These are phyloP conservation scores for Oreamnos americanus DNA, from an alignment of 2,113 vertebrate genomes.

Conservation along the genomic window DNA sequence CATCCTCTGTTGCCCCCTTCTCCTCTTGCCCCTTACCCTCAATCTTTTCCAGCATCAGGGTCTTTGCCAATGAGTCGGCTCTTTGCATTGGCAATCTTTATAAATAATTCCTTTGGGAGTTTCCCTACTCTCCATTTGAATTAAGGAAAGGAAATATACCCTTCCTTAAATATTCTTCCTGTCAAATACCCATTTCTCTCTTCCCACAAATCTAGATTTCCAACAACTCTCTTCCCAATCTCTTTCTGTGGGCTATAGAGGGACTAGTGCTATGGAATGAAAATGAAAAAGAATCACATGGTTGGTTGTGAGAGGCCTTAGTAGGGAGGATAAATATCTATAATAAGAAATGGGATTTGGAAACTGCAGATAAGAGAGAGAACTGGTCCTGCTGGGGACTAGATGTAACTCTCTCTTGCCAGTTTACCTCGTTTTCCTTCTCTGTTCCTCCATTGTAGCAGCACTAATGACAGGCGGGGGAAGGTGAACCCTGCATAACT, in stretches of 20 bases:
- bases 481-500: constrained; percentile 30
- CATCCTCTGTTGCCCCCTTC: not conserved
- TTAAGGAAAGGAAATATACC: not conserved
- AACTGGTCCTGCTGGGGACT: not conserved
- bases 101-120: not conserved
- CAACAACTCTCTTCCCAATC: not conserved
- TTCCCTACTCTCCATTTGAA: not conserved
- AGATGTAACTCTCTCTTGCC: not conserved
- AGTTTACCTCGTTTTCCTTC: not conserved
- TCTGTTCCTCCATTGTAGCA: not conserved
- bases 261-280: not conserved
- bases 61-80: not conserved
- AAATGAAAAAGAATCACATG: not conserved
- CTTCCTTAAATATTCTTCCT: not conserved
- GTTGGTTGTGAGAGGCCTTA: not conserved
- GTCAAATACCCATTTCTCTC: not conserved
- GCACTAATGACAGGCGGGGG: constrained; percentile 41
- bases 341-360: not conserved
- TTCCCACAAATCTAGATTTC: not conserved
- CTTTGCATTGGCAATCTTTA: not conserved
- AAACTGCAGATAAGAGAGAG: not conserved
- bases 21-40: not conserved
- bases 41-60: not conserved
- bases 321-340: not conserved
- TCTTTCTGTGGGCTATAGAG: not conserved